Evolutionary conservation across 2,888 invertebrate genomes (phyloP), one percentile per base, ranked within the genome.

Genomic region (Orgyia antiqua): DNA sequence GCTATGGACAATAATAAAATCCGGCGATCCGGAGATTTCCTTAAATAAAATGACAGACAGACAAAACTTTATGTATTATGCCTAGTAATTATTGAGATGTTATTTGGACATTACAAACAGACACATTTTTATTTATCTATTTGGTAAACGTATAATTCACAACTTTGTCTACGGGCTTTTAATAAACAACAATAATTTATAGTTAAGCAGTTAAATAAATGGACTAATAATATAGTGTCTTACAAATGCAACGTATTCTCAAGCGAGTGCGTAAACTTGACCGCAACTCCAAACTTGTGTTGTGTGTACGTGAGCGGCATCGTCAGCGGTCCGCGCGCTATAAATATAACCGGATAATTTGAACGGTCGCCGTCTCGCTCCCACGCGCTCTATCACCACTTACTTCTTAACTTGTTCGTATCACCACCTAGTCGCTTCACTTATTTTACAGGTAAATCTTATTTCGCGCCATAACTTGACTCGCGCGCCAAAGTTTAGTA

Each of bases 391-490:
- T 19, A 28, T 20, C 42, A 8, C 19, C 48, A 46, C 49, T 53
- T 48, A 42, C 60, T 60, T 58, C 57, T 63, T 63, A 58, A 63
- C 60, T 63, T 58, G 59, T 59, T 63, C 48, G 45, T 43, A 13
- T 45, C 43, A 36, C 44, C 56, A 46, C 44, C 47, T 36, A 44
- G 47, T 43, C 29, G 36, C 39, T 45, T 50, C 42, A 47, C 48
- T 52, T 51, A 50, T 57, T 53, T 47, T 45, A 24, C 33, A 48
- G 42, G 49, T 51, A 45, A 47, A 39, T 44, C 36, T 47, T 40
- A 26, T 26, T 29, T 26, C 13, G 9, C 12, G 18, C 13, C 11
- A 12, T 15, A 25, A 24, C 13, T 21, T 20, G 24, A 30, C 21
- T 24, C 3, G 3, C 10, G 10, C 11, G 13, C 11, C 7, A 10